Evolutionary conservation across 2,888 invertebrate genomes (phyloP).

Genomic region (Tetragonisca angustula): DNA sequence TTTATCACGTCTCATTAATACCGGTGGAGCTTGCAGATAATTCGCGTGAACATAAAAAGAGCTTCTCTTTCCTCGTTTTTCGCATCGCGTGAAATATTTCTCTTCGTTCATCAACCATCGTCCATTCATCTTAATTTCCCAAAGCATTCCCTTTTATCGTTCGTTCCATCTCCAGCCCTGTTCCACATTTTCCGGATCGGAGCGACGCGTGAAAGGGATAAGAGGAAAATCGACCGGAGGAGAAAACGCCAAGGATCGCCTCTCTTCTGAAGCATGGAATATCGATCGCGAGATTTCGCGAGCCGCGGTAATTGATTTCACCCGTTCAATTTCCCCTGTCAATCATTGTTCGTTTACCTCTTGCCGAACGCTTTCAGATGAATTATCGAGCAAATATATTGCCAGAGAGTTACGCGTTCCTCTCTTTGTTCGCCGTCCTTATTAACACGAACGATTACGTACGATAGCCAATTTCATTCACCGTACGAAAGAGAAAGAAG

Average conservation of each 20-base stretch:
- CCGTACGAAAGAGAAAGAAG: too few relatives aligned
- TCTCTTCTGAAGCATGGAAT: not conserved
- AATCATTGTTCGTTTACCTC: conserved; percentile 37
- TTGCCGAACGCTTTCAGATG: conserved; percentile 24
- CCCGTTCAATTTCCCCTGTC: conserved; percentile 66
- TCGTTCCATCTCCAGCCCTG: not conserved
- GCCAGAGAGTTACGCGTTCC: conserved; percentile 8
- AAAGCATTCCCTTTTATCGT: conserved; percentile 22
- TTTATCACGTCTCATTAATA: conserved; percentile 9
- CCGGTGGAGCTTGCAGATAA: not conserved
- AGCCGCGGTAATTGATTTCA: conserved; percentile 68
- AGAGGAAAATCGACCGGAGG: not conserved
- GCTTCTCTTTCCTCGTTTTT: conserved; percentile 1
- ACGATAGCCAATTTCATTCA: not conserved
- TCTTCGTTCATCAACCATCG: conserved; percentile 34
- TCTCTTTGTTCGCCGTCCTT: not conserved
- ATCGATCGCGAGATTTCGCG: conserved; percentile 44
- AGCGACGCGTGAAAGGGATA: not conserved
- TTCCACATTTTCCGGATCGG: conserved; percentile 15
- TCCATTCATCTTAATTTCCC: conserved; percentile 54
- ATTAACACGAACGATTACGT: not conserved
- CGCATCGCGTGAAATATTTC: conserved; percentile 27
- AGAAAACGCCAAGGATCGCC: conserved; percentile 31
- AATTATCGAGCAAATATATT: conserved; percentile 45
- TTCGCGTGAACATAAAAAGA: not conserved